Conservation (phyloP, 2,113 vertebrate genomes). For the Columba livia region DNA sequence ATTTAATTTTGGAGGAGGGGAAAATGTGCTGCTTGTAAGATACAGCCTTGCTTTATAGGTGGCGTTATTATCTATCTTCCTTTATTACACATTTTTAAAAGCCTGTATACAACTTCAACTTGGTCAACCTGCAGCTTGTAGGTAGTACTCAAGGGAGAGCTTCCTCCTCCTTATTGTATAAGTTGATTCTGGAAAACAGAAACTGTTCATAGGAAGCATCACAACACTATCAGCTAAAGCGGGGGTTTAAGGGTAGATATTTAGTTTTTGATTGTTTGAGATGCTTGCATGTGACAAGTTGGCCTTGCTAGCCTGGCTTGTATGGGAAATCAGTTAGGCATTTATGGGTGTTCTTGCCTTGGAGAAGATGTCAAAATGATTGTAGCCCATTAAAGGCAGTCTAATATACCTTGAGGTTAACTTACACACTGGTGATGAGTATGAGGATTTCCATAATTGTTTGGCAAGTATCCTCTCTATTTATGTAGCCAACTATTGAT, state of each 20-base stretch:
- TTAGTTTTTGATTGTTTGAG: neutral
- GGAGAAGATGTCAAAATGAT: slow-evolving; percentile 1
- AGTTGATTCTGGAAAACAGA: neutral
- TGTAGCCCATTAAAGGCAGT: neutral
- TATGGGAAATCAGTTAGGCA: neutral
- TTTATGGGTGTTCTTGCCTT: neutral
- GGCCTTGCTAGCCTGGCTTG: neutral
- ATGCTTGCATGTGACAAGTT: neutral
- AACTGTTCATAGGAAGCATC: neutral
- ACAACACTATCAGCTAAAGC: neutral
- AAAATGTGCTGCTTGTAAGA: neutral
- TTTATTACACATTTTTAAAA: neutral
- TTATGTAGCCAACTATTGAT: slow-evolving; percentile 22
- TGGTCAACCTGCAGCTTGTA: neutral
- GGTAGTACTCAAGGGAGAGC: neutral
- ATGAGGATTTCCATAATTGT: slow-evolving; percentile 39
- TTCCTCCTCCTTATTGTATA: neutral
- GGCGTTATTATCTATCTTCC: neutral
- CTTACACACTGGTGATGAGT: neutral
- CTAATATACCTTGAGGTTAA: slow-evolving; percentile 4
- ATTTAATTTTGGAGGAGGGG: neutral
- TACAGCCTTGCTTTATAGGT: neutral
- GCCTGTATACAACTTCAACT: neutral
- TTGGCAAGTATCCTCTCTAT: slow-evolving; percentile 11
- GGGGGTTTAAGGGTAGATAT: neutral